phyloP scores from a whole-genome alignment of 2,888 invertebrate genomes.

The Campopleginae sp. region DNA sequence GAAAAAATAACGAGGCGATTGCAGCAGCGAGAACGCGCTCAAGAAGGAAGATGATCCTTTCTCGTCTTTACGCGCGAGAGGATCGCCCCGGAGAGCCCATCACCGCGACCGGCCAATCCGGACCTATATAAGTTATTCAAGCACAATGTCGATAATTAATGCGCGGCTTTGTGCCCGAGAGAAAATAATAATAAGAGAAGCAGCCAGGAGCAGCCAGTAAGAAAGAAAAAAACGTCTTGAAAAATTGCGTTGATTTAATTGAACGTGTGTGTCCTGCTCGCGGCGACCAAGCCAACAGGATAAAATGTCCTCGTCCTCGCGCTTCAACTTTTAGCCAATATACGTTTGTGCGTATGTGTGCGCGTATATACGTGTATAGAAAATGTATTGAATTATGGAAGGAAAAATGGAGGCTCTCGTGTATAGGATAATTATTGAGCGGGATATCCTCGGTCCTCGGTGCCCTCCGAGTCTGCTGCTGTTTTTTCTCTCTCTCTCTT shows the following conservation, averaged over 20 bases:
- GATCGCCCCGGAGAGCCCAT: slow-evolving; percentile 31
- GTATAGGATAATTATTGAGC: slow-evolving; percentile 65
- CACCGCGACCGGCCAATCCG: slow-evolving; percentile 55
- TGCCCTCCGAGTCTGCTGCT: slow-evolving; percentile 9
- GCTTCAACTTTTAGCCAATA: slow-evolving; percentile 25
- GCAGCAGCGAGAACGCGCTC: neutral
- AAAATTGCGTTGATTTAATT: slow-evolving; percentile 66
- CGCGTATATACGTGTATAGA: slow-evolving; percentile 13
- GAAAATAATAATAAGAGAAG: slow-evolving; percentile 16
- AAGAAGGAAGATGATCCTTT: slow-evolving; percentile 28
- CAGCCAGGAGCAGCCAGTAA: neutral
- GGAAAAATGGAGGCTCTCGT: slow-evolving; percentile 50
- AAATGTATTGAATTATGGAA: slow-evolving; percentile 25
- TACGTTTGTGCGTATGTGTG: neutral
- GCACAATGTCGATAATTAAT: slow-evolving; percentile 69
- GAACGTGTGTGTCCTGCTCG: slow-evolving; percentile 51
- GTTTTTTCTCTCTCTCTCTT: slow-evolving; percentile 10
- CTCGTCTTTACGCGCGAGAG: slow-evolving; percentile 18
- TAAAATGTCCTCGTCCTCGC: slow-evolving; percentile 51
- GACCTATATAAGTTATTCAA: slow-evolving; percentile 65
- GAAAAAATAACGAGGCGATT: slow-evolving; percentile 5
- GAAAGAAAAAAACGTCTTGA: neutral
- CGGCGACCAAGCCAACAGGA: slow-evolving; percentile 41
- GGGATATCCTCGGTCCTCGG: slow-evolving; percentile 33
- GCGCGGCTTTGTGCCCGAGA: slow-evolving; percentile 53